Base-by-base conservation (phyloP, 2,888 invertebrate species). In the Andricus quercusramuli region DNA sequence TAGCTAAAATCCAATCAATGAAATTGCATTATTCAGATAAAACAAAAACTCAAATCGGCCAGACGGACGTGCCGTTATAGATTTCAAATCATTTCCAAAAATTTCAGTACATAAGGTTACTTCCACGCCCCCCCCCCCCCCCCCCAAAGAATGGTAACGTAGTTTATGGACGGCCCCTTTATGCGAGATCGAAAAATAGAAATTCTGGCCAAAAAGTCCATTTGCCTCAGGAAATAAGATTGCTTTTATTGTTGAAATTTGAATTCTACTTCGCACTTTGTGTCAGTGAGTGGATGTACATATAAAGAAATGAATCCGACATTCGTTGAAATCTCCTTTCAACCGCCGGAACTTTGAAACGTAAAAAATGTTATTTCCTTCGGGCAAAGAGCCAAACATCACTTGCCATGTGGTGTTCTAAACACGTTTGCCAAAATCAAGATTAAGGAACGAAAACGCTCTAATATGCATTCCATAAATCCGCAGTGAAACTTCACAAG, bases 361-460 rank as follows among this genome's bases (percentile, higher is more conserved):
- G 56, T 74, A 78, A 77, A 81, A 81, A 66, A 77, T 62, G 77
- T 79, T 79, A 81, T 79, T 81, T 81, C 68, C 77, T 81, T 64
- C 32, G 68, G 77, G 78, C 81, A 78, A 13, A 22, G 51, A 32
- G 81, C 81, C 81, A 81, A 81, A 81, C 70, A 79, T 80, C 74
- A 51, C 56, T 68, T 64, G 77, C 56, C 81, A 81, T 79, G 78
- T 79, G 79, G 78, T 56, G 64, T 64, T 80, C 41, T 74, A 80
- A 78, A 80, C 66, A 62, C 64, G 78, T 78, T 81, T 81, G 81
- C 81, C 81, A 77, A 81, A 78, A 66, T 66, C 64, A 70, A 79
- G 67, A 77, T 79, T 79, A 77, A 51, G 79, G 56, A 77, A 77
- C 37, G 67, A 68, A 77, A 65, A 62, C 44, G 51, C 20, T 13